Base-by-base conservation (phyloP, 2,797 vertebrate genomes). In the Eutrigla gurnardus region DNA sequence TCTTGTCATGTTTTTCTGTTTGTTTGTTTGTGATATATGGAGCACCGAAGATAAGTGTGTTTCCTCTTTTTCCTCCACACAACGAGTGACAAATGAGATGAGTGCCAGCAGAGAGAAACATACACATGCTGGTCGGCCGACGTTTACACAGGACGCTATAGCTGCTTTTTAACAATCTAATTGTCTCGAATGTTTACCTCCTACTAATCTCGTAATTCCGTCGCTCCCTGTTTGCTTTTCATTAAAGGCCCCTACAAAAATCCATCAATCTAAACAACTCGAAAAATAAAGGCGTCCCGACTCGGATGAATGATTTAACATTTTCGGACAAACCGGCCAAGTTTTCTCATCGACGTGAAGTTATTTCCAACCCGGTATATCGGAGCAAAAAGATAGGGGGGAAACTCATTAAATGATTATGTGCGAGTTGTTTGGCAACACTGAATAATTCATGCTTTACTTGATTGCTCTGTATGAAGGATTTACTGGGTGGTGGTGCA, bases 331-430 rank as follows among this genome's bases (percentile, higher is more conserved):
- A 84, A 78, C 53, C 17, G 32, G 50, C 46, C 63, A 67, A 82
- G 75, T 85, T 88, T 82, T 65, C 49, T 60, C 15, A n/a, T 15
- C 45, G 64, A 70, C n/a, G 4, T 15, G 50, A 86, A 76, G 69
- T 80, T 81, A 79, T 89, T 84, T 84, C 71, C 73, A 77, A 55
- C 70, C 64, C 14, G 53, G 78, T 83, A 74, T 73, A 86, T 81
- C 46, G 12, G 61, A 75, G 71, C 52, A 78, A 72, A 73, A 73
- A 81, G 86, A 90, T 77, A 84, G 61, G 32, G 18, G 49, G 70
- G 57, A 83, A 87, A 85, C 79, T 91, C 87, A 93, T 93, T 89
- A 89, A 91, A 92, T 90, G 90, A 91, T 93, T 91, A 87, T 83
- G 78, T 84, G 78, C 42, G 87, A 91, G 80, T 87, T 89, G 88